phyloP scores from a whole-genome alignment of 2,797 vertebrate genomes.

The Telmatherina bonti region DNA sequence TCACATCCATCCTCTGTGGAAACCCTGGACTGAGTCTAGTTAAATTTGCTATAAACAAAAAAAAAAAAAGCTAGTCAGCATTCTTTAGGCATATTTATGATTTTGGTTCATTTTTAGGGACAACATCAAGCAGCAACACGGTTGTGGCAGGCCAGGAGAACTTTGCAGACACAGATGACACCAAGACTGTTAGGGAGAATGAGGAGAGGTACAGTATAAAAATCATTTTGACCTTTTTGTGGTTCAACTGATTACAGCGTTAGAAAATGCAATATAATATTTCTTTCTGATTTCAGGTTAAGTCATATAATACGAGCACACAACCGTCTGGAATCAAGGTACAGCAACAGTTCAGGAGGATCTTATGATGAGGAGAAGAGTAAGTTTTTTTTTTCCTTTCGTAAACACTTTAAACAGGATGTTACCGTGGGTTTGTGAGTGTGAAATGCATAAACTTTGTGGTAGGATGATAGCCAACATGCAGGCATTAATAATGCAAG shows the following conservation, averaged over 20 bases:
- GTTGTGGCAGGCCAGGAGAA: constrained; percentile 92
- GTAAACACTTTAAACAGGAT: constrained; percentile 3
- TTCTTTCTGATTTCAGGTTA: constrained; percentile 75
- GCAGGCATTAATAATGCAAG: constrained; percentile 65
- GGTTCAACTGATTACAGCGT: constrained; percentile 8
- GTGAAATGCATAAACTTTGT: constrained; percentile 32
- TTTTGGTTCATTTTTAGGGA: constrained; percentile 80
- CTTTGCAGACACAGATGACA: constrained; percentile 90
- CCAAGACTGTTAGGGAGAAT: constrained; percentile 87
- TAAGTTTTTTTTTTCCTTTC: constrained; percentile 80
- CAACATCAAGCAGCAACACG: constrained; percentile 95
- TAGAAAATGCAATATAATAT: neutral
- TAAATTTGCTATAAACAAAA: neutral
- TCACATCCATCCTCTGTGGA: neutral
- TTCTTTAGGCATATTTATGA: neutral
- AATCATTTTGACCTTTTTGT: neutral
- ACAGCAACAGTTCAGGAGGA: constrained; percentile 98
- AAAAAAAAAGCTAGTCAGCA: neutral
- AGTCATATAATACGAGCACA: constrained; percentile 87
- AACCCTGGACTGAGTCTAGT: neutral
- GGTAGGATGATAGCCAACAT: constrained; percentile 36
- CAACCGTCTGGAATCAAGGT: constrained; percentile 94
- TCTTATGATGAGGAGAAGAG: constrained; percentile 98
- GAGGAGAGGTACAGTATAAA: constrained; percentile 89
- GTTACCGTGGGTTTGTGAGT: constrained; percentile 34